phyloP scores from a whole-genome alignment of 1,140 invertebrate genomes.

The Anthonomus grandis region DNA sequence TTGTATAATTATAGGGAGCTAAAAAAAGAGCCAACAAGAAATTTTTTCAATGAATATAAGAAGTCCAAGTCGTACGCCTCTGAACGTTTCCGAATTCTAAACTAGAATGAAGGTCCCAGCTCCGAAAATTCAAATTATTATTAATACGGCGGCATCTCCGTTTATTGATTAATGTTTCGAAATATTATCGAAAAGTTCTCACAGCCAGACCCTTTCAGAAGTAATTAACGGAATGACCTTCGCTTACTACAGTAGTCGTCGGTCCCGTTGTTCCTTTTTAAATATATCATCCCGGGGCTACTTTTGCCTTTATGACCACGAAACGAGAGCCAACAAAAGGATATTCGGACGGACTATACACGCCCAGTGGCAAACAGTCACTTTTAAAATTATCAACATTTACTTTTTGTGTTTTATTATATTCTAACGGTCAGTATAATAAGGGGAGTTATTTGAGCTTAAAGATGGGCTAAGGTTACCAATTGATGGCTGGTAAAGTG shows the following conservation, averaged over 20 bases:
- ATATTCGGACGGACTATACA: constrained; percentile 4
- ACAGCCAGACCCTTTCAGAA: constrained; percentile 26
- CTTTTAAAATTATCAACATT: no score
- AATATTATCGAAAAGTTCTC: constrained; percentile 27
- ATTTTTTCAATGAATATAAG: no score
- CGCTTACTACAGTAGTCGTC: constrained; percentile 27
- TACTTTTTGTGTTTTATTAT: no score
- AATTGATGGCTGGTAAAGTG: no score
- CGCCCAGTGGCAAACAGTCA: constrained; percentile 23
- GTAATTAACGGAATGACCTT: constrained; percentile 29
- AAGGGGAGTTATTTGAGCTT: no score
- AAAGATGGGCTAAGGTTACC: no score
- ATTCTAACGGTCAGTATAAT: no score
- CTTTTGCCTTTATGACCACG: constrained; percentile 12
- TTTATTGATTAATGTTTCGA: constrained; percentile 29
- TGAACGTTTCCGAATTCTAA: constrained; percentile 8
- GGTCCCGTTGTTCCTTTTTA: constrained; percentile 23
- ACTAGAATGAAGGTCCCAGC: no score
- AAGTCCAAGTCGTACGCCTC: constrained; percentile 9
- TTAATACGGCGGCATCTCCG: constrained; percentile 24
- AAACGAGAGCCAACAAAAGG: constrained; percentile 12
- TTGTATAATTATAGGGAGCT: no score
- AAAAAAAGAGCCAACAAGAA: no score
- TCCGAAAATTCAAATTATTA: not conserved
- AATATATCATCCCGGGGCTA: constrained; percentile 9